Percentiles rank a stretch among this genome's conserved stretches.
Conservation (phyloP, 1,140 invertebrate species). For the Protaetia brevitarsis region DNA sequence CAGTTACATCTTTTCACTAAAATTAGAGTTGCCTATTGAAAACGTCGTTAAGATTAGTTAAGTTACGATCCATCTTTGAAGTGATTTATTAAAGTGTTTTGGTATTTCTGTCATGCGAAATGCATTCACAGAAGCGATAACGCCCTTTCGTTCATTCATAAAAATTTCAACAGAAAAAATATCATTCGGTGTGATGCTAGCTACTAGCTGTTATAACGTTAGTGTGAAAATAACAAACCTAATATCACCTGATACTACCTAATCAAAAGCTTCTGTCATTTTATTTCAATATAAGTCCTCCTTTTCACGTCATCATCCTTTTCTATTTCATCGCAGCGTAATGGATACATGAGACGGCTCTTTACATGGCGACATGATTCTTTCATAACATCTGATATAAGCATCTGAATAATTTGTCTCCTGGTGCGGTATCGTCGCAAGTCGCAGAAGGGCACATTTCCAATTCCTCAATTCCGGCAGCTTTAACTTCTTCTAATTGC, state of each 20-base stretch:
- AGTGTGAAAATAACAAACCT: not conserved
- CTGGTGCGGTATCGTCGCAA: constrained; percentile 57
- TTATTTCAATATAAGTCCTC: constrained; percentile 62
- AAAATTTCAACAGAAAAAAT: too few relatives aligned
- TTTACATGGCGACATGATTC: constrained; percentile 64
- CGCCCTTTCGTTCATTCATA: too few relatives aligned
- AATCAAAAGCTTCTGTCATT: constrained; percentile 64
- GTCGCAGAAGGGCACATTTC: constrained; percentile 65
- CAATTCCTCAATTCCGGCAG: constrained; percentile 59
- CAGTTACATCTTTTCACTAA: too few relatives aligned
- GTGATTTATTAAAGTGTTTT: too few relatives aligned
- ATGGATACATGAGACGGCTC: constrained; percentile 64
- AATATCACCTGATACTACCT: constrained; percentile 44
- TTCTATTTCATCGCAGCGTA: constrained; percentile 61
- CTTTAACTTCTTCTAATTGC: constrained; percentile 59
- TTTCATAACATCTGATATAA: constrained; percentile 63
- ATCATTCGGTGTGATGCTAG: too few relatives aligned
- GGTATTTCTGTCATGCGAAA: too few relatives aligned
- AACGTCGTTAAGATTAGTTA: too few relatives aligned
- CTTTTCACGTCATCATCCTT: constrained; percentile 56
- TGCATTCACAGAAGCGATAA: too few relatives aligned
- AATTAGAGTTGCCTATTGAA: too few relatives aligned
- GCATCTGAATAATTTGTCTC: constrained; percentile 63
- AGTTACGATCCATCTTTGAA: too few relatives aligned
- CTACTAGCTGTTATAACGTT: too few relatives aligned